Conservation (phyloP, 2,113 vertebrate genomes). For the Maccullochella peelii region DNA sequence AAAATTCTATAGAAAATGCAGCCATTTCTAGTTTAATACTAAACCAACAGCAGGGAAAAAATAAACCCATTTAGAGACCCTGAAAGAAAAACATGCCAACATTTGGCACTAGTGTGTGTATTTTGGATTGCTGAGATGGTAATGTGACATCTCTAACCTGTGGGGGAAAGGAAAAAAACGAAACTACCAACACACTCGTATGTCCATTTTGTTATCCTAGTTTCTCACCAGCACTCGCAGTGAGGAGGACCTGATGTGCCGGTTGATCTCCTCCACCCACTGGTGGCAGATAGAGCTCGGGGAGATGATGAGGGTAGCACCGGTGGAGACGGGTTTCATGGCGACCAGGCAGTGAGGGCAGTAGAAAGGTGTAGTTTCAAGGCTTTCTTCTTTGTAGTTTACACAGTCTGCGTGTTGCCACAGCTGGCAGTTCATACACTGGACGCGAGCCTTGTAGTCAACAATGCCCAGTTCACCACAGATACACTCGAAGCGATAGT, state of each 20-base stretch:
- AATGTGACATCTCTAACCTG: background rate
- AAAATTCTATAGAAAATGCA: background rate
- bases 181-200: background rate
- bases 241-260: constrained; percentile 92
- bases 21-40: background rate
- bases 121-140: background rate
- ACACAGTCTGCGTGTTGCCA: constrained; percentile 98
- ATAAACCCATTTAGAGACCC: too few relatives aligned
- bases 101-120: too few relatives aligned
- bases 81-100: too few relatives aligned
- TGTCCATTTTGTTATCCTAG: background rate
- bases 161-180: background rate
- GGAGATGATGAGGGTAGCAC: constrained; percentile 97
- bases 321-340: constrained; percentile 94
- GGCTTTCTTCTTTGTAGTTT: constrained; percentile 94
- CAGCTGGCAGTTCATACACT: constrained; percentile 95
- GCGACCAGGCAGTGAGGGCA: constrained; percentile 98
- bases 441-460: constrained; percentile 95
- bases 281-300: constrained; percentile 99
- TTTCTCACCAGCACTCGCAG: constrained; percentile 91
- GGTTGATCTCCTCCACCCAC: constrained; percentile 98
- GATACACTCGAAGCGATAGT: constrained; percentile 96
- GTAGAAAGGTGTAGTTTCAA: constrained; percentile 93
- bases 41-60: background rate
- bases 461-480: constrained; percentile 92